Evolutionary conservation across 2,888 invertebrate species (phyloP).

Genomic region (Argyresthia albistria): DNA sequence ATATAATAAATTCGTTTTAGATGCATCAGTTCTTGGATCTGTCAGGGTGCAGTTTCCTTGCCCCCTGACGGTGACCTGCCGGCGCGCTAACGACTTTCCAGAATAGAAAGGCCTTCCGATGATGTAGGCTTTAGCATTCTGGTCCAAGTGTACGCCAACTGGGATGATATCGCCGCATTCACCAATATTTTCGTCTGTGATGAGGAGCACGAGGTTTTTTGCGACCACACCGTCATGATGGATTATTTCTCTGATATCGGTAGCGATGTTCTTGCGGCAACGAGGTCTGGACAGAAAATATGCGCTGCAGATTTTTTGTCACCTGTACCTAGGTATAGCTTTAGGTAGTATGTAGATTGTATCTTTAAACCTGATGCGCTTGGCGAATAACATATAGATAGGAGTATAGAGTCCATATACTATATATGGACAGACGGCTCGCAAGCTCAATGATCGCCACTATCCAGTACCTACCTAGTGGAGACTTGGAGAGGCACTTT

Average conservation of each 20-base stretch:
- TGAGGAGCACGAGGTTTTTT: slow-evolving; percentile 37
- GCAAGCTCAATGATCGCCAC: too few species aligned
- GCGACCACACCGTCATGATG: slow-evolving; percentile 33
- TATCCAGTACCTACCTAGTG: too few species aligned
- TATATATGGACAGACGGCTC: too few species aligned
- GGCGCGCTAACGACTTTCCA: slow-evolving; percentile 35
- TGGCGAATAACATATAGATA: too few species aligned
- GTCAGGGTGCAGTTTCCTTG: slow-evolving; percentile 9
- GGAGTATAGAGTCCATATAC: too few species aligned
- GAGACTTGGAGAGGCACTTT: too few species aligned
- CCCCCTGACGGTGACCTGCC: slow-evolving; percentile 26
- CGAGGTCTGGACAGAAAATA: slow-evolving; percentile 25
- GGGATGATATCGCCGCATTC: slow-evolving; percentile 30
- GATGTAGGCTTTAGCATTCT: slow-evolving; percentile 21
- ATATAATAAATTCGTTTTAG: too few species aligned
- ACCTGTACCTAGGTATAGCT: too few species aligned
- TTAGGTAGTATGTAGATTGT: too few species aligned
- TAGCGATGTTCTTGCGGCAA: slow-evolving; percentile 50
- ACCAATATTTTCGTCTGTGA: slow-evolving; percentile 32
- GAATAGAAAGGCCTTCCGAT: slow-evolving; percentile 38
- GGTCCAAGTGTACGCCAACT: slow-evolving; percentile 25
- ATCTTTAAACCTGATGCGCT: too few species aligned
- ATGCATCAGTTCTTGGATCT: slow-evolving; percentile 22
- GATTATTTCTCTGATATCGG: slow-evolving; percentile 32
- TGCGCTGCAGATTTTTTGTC: too few species aligned